Conservation (phyloP, 2,797 vertebrate species). For the Spondyliosoma cantharus region DNA sequence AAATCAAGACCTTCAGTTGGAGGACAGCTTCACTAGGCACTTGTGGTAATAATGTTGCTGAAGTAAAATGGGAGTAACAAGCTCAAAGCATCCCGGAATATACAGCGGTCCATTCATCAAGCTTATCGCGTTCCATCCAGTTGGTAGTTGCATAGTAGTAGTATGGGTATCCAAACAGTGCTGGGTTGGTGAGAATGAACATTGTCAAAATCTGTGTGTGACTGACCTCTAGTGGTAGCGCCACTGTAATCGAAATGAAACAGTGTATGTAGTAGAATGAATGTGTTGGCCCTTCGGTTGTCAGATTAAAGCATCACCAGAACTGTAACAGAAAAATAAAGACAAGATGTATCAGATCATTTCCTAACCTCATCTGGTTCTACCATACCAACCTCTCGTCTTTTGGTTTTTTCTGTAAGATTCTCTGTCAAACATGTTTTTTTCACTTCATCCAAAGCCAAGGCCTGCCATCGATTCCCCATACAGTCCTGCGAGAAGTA, state of each 20-base stretch:
- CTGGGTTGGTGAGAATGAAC: not conserved
- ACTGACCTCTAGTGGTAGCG: conserved; percentile 75
- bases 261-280: not conserved
- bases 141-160: not conserved
- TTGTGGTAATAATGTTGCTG: not conserved
- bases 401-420: conserved; percentile 40
- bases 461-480: conserved; percentile 32
- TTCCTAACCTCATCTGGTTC: not conserved
- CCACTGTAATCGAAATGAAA: not conserved
- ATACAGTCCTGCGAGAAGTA: conserved; percentile 1
- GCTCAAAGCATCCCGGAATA: not conserved
- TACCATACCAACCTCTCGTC: not conserved
- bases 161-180: not conserved
- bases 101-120: not conserved
- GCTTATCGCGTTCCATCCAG: not conserved
- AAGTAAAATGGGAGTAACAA: conserved; percentile 3
- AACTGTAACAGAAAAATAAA: not conserved
- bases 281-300: not conserved
- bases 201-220: conserved; percentile 31
- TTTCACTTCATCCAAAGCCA: conserved; percentile 6
- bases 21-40: not conserved
- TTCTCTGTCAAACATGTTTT: conserved; percentile 22
- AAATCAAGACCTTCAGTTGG: conserved; percentile 1
- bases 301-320: not conserved
- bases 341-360: not conserved